These are phyloP conservation scores for Lepus americanus DNA, from an alignment of 2,113 vertebrate species.

Conservation along the genomic window DNA sequence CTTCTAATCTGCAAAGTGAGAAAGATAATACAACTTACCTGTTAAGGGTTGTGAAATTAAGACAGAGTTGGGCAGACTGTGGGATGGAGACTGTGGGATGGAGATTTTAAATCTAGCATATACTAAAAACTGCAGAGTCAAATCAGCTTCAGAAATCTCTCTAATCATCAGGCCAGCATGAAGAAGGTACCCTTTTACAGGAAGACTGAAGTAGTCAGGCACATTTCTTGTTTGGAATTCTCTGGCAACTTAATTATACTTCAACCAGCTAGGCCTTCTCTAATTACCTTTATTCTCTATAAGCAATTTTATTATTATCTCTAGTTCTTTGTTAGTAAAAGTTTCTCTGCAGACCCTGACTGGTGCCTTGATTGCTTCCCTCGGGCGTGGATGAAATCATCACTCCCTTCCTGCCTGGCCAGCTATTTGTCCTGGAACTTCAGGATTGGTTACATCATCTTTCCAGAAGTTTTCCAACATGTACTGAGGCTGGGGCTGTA, in stretches of 20 bases:
- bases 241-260: background rate
- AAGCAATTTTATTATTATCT: background rate
- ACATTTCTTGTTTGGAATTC: background rate
- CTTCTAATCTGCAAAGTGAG: background rate
- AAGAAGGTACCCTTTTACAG: background rate
- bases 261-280: background rate
- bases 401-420: accelerated
- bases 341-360: background rate
- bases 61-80: background rate
- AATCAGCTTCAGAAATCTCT: background rate
- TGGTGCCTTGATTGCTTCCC: background rate
- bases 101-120: slow-evolving; percentile 35
- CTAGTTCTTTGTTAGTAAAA: background rate
- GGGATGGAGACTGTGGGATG: too few species aligned
- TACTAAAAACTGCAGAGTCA: background rate
- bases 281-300: background rate
- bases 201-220: background rate
- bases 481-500: too few species aligned
- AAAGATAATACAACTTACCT: background rate
- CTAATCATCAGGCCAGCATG: background rate
- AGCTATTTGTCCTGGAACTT: background rate
- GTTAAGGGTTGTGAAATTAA: background rate
- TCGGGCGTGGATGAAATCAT: background rate
- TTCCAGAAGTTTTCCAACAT: background rate
- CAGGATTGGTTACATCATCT: background rate